Evolutionary conservation across 2,797 vertebrate species (phyloP).

Genomic region (Bovichtus variegatus): DNA sequence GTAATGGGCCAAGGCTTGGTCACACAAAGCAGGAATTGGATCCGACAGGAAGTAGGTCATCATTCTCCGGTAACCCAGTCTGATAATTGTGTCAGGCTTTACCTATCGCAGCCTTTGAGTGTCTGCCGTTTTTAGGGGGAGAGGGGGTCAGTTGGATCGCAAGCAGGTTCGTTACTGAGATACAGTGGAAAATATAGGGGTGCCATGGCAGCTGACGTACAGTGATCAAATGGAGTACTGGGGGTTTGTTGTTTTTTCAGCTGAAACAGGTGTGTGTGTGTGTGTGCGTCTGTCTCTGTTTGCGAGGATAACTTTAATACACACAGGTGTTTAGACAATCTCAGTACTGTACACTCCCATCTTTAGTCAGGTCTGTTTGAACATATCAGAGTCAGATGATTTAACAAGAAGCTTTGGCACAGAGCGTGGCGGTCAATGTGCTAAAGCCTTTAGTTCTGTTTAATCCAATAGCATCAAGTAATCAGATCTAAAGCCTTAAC

Average conservation of each 20-base stretch:
- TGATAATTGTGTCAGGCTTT: conserved; percentile 64
- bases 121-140: conserved; percentile 39
- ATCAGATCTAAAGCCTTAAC: conserved; percentile 79
- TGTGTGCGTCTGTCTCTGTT: conserved; percentile 35
- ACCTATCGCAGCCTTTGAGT: conserved; percentile 45
- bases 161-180: conserved; percentile 49
- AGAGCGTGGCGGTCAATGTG: conserved; percentile 29
- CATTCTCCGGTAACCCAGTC: conserved; percentile 62
- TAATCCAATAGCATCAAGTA: conserved; percentile 67
- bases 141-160: background rate
- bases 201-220: conserved; percentile 58
- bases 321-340: conserved; percentile 77
- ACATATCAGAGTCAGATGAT: conserved; percentile 72
- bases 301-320: conserved; percentile 57
- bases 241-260: conserved; percentile 50
- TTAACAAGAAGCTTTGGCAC: conserved; percentile 48
- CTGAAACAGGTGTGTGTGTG: conserved; percentile 42
- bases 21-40: conserved; percentile 68
- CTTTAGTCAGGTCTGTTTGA: conserved; percentile 78
- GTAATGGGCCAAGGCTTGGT: conserved; percentile 45
- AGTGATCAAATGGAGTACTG: conserved; percentile 40
- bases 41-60: conserved; percentile 74
- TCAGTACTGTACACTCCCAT: conserved; percentile 77
- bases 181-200: conserved; percentile 51
- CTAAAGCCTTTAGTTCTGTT: conserved; percentile 51